Evolutionary conservation across 2,113 vertebrate genomes (phyloP).

Genomic region (Peromyscus polionotus): DNA sequence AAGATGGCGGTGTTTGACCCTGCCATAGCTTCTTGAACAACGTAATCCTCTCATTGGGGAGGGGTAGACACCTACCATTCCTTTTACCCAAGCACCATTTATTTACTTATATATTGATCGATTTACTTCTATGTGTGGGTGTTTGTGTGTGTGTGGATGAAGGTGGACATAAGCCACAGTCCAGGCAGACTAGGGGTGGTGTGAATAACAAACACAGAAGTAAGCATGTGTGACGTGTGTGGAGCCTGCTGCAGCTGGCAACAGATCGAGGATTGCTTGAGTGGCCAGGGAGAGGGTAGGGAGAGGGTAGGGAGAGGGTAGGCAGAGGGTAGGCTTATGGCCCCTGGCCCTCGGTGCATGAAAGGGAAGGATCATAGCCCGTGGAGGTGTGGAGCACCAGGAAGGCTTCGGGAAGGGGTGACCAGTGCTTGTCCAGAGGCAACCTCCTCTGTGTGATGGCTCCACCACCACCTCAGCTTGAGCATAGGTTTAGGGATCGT

Average conservation of each 20-base stretch:
- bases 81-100: background rate
- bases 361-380: no score
- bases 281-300: no score
- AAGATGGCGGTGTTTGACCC: rapidly evolving
- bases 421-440: background rate
- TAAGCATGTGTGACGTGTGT: background rate
- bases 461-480: background rate
- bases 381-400: no score
- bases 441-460: background rate
- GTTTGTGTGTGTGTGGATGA: background rate
- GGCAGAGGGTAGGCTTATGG: background rate
- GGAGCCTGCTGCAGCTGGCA: background rate
- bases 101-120: background rate
- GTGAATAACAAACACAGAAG: background rate
- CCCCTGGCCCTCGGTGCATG: background rate
- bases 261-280: background rate
- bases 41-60: rapidly evolving
- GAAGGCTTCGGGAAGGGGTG: no score
- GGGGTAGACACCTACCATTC: rapidly evolving
- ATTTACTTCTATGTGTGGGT: background rate
- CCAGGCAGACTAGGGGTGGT: background rate
- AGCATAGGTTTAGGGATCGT: background rate
- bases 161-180: background rate
- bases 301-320: background rate
- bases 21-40: rapidly evolving